A percentile compares a stretch with the other conserved stretches of the same genome.
Evolutionary conservation across 2,888 invertebrate genomes (phyloP).

Genomic region (Alcis repandata): DNA sequence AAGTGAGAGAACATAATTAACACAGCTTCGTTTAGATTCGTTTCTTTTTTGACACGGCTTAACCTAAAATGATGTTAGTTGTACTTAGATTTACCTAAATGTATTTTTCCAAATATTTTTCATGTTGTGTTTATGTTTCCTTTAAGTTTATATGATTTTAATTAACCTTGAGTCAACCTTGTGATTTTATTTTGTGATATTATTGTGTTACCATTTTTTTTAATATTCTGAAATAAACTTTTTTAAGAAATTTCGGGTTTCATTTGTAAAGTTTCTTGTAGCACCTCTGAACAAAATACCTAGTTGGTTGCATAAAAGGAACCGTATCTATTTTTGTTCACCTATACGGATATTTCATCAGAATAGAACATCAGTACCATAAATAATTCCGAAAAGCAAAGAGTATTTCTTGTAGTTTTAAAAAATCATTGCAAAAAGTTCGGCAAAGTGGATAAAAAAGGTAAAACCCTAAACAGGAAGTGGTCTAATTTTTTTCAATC

Average conservation of each 20-base stretch:
- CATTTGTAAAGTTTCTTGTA: too few species aligned
- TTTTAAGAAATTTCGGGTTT: conserved; percentile 33
- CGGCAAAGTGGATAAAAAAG: not conserved
- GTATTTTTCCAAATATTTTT: conserved; percentile 32
- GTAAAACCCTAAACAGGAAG: conserved; percentile 15
- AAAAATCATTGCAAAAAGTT: not conserved
- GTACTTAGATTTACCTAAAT: conserved; percentile 16
- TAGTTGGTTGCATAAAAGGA: too few species aligned
- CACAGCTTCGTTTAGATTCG: too few species aligned
- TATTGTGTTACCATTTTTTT: conserved; percentile 64
- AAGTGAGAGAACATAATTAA: too few species aligned
- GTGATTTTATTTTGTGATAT: conserved; percentile 55
- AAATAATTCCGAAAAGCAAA: not conserved
- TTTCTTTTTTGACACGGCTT: too few species aligned
- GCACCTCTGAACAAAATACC: too few species aligned
- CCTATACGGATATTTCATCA: too few species aligned
- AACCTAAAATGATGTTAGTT: conserved; percentile 19
- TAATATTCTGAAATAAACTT: conserved; percentile 53
- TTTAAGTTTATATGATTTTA: conserved; percentile 49
- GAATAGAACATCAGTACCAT: not conserved
- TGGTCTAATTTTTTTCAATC: conserved; percentile 33
- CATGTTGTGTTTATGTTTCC: conserved; percentile 52
- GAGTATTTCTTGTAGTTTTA: not conserved
- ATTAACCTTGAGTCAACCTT: conserved; percentile 44
- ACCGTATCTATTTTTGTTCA: not conserved